A percentile compares a stretch with the other conserved stretches of the same genome.
Evolutionary conservation across 2,888 invertebrate genomes (phyloP).

Genomic region (Aproaerema taeniolella): DNA sequence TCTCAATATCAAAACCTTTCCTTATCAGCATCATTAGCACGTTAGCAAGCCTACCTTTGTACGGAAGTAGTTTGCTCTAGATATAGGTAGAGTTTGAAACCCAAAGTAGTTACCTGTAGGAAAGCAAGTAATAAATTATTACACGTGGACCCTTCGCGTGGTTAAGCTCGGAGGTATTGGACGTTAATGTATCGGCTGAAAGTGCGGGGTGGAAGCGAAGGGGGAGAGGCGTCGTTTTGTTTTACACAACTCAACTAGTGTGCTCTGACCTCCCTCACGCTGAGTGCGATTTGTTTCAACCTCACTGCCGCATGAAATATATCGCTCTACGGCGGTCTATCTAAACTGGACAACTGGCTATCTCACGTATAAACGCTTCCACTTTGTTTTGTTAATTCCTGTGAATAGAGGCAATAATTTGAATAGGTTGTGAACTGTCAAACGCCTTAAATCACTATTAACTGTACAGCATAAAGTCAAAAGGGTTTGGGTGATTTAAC

Average conservation of each 20-base stretch:
- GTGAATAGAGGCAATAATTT: constrained; percentile 13
- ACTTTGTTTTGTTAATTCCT: constrained; percentile 18
- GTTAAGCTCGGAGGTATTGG: constrained; percentile 53
- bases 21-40: too few species aligned
- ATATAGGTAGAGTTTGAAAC: constrained; percentile 14
- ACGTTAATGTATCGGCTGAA: constrained; percentile 55
- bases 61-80: too few species aligned
- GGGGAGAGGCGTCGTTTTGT: constrained; percentile 41
- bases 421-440: neutral
- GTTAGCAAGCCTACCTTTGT: too few species aligned
- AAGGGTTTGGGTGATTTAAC: too few species aligned
- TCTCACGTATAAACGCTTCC: constrained; percentile 9
- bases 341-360: constrained; percentile 32
- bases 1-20: too few species aligned
- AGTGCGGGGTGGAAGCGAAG: constrained; percentile 13
- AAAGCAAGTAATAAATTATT: constrained; percentile 62
- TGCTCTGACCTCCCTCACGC: constrained; percentile 25
- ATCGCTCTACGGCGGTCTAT: constrained; percentile 35
- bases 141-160: constrained; percentile 57
- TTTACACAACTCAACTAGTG: constrained; percentile 48
- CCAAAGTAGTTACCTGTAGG: constrained; percentile 20
- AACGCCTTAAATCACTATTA: neutral
- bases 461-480: too few species aligned
- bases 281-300: constrained; percentile 20
- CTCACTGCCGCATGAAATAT: constrained; percentile 32